Evolutionary conservation across 2,113 vertebrate species (phyloP).

Genomic region (Asarcornis scutulata): DNA sequence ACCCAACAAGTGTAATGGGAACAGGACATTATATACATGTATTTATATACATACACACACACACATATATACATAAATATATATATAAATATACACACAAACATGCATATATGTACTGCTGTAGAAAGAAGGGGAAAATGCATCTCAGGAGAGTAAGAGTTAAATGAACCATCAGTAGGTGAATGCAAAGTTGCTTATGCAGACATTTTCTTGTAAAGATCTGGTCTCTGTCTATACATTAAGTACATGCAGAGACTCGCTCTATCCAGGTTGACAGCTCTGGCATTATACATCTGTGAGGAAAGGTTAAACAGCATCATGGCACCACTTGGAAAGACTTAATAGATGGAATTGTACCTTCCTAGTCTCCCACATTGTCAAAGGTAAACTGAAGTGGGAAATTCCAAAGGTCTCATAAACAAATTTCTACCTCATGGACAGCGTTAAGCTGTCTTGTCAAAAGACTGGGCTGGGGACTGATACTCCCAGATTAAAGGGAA

Average conservation of each 20-base stretch:
- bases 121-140: not conserved
- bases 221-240: slow-evolving; percentile 53
- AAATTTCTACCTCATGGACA: slow-evolving; percentile 7
- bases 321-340: slow-evolving; percentile 53
- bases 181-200: slow-evolving; percentile 45
- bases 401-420: slow-evolving; percentile 16
- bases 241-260: slow-evolving; percentile 54
- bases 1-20: not conserved
- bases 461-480: not conserved
- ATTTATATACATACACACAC: not conserved
- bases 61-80: too few relatives aligned
- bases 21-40: not conserved
- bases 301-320: slow-evolving; percentile 55
- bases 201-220: slow-evolving; percentile 53
- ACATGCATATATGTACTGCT: not conserved
- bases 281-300: slow-evolving; percentile 3
- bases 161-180: slow-evolving; percentile 25
- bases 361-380: slow-evolving; percentile 23
- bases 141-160: not conserved
- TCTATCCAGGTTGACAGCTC: slow-evolving; percentile 47
- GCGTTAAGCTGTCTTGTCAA: not conserved
- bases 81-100: not conserved
- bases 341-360: slow-evolving; percentile 4
- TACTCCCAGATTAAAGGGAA: not conserved
- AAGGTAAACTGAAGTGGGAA: slow-evolving; percentile 18